Evolutionary conservation across 2,113 vertebrate genomes (phyloP), one percentile per base, ranked within the genome.

Genomic region (Sinosuthora webbiana): DNA sequence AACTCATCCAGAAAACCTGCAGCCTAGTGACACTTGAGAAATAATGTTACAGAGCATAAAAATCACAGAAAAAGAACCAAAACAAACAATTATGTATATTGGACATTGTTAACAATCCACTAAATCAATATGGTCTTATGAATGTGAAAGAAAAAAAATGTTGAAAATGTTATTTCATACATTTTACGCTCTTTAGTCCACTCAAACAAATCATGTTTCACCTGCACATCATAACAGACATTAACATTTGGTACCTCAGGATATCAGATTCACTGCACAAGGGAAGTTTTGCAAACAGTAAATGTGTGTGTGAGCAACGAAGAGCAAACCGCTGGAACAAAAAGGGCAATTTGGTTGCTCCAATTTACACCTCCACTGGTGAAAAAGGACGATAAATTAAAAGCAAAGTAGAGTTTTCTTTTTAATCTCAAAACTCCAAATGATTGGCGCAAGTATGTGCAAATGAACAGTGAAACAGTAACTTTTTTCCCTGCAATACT

Each of bases 221-320:
- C 30, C 47, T 59, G 16, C 28, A 44, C 20, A 11, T 64, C 0
- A 0, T 15, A 47, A 37, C 9, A 74, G 19, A 33, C 21, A 75
- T 8, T 31, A 53, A 44, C 2, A 35, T 14, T 25, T 47, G 8
- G 11, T 55, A 25, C 44, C 33, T 65, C 20, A 63, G 17, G 27
- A 15, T 12, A 76, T 70, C 3, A 56, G 12, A 31, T 27, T 33
- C 31, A 81, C 8, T 37, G 11, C 5, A 44, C 62, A 39, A 83
- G 23, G 37, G 42, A 85, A 67, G 24, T n/a, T 73, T 22, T 45
- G 31, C 22, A 45, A 68, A n/a, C 11, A 35, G 23, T 3, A 50
- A 41, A 30, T 1, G 19, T 39, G 6, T 22, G 6, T 19, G 15
- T 16, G 33, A 75, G 56, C 24, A 63, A 42, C 35, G 37, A 74